phyloP scores from a whole-genome alignment of 2,113 vertebrate species.

The Bos taurus region DNA sequence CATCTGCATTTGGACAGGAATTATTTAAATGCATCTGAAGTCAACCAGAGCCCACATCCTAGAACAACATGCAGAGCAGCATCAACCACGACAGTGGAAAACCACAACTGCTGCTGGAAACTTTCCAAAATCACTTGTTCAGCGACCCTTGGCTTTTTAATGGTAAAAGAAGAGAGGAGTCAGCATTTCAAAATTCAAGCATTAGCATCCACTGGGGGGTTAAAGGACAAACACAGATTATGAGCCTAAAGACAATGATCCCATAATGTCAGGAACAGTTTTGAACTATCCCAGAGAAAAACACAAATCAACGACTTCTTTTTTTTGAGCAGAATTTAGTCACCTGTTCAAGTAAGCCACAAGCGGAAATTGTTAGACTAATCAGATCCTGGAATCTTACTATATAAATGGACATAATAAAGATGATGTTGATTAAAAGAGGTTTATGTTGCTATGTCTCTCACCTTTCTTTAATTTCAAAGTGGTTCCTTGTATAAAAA shows the following conservation, averaged over 20 bases:
- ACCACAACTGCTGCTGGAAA: accelerated
- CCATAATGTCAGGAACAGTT: neutral
- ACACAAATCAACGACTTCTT: neutral
- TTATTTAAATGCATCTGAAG: neutral
- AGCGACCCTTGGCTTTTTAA: accelerated
- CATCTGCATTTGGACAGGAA: neutral
- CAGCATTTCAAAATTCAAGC: neutral
- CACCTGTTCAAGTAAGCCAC: neutral
- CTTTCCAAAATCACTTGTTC: neutral
- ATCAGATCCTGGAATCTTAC: too few relatives aligned
- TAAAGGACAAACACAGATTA: neutral
- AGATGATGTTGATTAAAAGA: neutral
- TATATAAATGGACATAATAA: neutral
- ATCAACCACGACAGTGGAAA: accelerated
- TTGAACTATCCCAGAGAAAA: neutral
- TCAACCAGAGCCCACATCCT: neutral
- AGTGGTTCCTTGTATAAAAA: neutral
- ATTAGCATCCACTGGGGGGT: accelerated
- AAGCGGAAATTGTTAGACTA: neutral
- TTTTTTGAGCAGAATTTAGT: neutral
- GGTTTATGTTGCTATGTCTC: neutral
- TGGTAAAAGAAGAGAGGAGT: neutral
- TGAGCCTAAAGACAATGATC: neutral
- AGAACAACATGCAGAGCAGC: neutral
- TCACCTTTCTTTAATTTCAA: neutral